Evolutionary conservation across 2,113 vertebrate species (phyloP).

Genomic region (Anseranas semipalmata): DNA sequence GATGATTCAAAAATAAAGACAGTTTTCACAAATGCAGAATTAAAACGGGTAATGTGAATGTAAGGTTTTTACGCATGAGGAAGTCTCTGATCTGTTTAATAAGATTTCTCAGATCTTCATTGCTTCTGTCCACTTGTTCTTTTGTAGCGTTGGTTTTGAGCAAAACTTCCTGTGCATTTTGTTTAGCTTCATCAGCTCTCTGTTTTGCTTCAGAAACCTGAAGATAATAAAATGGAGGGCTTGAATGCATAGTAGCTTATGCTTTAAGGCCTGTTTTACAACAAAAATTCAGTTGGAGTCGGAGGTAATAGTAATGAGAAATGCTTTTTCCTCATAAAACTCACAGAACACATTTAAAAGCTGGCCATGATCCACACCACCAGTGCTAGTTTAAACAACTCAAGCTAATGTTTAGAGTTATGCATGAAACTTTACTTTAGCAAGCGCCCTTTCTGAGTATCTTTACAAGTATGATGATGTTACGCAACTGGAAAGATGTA

Average conservation of each 20-base stretch:
- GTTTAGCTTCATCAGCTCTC: conserved; percentile 90
- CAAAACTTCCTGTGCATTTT: conserved; percentile 88
- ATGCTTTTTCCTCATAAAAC: conserved; percentile 31
- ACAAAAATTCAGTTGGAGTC: background rate
- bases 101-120: conserved; percentile 89
- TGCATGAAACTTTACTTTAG: background rate
- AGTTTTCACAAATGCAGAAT: background rate
- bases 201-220: conserved; percentile 92
- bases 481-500: background rate
- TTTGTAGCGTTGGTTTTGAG: conserved; percentile 91
- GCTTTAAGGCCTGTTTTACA: background rate
- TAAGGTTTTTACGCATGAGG: conserved; percentile 85
- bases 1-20: background rate
- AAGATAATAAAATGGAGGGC: background rate
- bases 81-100: conserved; percentile 95
- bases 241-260: background rate
- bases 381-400: conserved; percentile 50
- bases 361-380: background rate
- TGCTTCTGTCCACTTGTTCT: conserved; percentile 88
- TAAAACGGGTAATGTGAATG: background rate
- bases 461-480: background rate
- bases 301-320: background rate
- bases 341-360: conserved; percentile 9
- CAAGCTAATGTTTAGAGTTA: conserved; percentile 12
- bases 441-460: background rate